Conservation (phyloP, 2,797 vertebrate genomes). For the Xiphorhynchus erythropygius region DNA sequence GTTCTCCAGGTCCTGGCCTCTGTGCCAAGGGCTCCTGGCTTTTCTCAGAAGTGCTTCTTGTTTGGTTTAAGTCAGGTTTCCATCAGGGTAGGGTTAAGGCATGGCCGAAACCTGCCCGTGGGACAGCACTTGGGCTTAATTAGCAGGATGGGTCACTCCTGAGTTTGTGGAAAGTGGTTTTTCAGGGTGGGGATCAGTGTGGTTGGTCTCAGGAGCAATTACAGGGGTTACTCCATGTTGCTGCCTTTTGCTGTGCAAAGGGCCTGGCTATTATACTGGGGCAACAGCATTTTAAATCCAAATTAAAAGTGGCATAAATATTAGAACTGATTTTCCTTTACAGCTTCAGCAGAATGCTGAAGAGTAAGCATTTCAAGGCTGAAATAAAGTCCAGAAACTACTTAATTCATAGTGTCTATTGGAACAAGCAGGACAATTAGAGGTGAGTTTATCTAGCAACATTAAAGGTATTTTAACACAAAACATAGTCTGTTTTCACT, state of each 20-base stretch:
- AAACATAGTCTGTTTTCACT: neutral
- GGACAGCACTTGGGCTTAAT: neutral
- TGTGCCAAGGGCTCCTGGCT: neutral
- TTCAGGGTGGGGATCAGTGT: neutral
- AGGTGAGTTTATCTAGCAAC: neutral
- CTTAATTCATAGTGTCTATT: neutral
- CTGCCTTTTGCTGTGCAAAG: neutral
- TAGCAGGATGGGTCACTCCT: slow-evolving; percentile 41
- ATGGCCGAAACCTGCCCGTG: neutral
- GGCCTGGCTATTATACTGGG: neutral
- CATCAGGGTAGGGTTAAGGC: neutral
- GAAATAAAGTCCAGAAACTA: neutral
- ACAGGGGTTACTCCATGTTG: neutral
- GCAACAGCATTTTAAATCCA: neutral
- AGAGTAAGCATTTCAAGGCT: neutral
- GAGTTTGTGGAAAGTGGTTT: slow-evolving; percentile 10
- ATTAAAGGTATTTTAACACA: neutral
- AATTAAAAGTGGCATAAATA: neutral
- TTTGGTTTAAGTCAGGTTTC: neutral
- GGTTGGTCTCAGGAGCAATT: neutral
- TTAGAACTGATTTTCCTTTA: neutral
- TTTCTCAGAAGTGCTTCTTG: neutral
- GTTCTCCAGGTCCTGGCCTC: neutral
- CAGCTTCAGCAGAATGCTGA: neutral
- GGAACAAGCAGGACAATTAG: neutral